A percentile compares a stretch with the other conserved stretches of the same genome.
Conservation (phyloP, 2,888 invertebrate species). For the Nomada ferruginata region DNA sequence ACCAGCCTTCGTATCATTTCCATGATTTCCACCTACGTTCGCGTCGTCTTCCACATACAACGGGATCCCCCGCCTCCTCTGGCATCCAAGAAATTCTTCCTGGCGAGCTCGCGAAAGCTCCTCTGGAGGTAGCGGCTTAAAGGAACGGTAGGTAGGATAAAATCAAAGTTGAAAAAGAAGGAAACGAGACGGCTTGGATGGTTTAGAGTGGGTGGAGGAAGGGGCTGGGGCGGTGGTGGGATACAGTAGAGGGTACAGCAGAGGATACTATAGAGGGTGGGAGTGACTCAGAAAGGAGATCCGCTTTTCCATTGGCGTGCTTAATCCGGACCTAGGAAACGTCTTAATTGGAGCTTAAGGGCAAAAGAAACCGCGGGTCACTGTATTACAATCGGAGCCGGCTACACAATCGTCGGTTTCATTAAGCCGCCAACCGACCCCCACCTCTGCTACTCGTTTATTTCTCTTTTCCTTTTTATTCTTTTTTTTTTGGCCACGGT, state of each 20-base stretch:
- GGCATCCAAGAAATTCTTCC: slow-evolving; percentile 13
- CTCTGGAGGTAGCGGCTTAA: slow-evolving; percentile 31
- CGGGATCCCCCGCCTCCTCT: too few relatives aligned
- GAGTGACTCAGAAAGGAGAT: slow-evolving; percentile 54
- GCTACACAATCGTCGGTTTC: slow-evolving; percentile 63
- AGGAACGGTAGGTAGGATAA: slow-evolving; percentile 53
- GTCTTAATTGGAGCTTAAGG: slow-evolving; percentile 78
- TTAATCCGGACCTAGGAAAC: slow-evolving; percentile 71
- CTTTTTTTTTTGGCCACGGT: not conserved
- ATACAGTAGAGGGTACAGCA: not conserved
- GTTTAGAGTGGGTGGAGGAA: not conserved
- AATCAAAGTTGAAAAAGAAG: slow-evolving; percentile 64
- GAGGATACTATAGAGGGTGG: not conserved
- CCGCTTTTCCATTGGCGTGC: slow-evolving; percentile 64
- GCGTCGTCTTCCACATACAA: not conserved
- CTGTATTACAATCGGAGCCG: slow-evolving; percentile 70
- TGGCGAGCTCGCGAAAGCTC: slow-evolving; percentile 18
- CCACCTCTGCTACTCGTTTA: not conserved
- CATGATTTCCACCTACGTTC: not conserved
- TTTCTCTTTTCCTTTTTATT: not conserved
- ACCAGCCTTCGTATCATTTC: too few relatives aligned
- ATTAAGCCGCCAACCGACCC: slow-evolving; percentile 51
- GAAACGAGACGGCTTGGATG: slow-evolving; percentile 20
- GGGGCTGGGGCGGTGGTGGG: not conserved
- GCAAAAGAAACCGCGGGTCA: slow-evolving; percentile 76